Evolutionary conservation across 2,797 vertebrate genomes (phyloP).

Genomic region (Merluccius polli): DNA sequence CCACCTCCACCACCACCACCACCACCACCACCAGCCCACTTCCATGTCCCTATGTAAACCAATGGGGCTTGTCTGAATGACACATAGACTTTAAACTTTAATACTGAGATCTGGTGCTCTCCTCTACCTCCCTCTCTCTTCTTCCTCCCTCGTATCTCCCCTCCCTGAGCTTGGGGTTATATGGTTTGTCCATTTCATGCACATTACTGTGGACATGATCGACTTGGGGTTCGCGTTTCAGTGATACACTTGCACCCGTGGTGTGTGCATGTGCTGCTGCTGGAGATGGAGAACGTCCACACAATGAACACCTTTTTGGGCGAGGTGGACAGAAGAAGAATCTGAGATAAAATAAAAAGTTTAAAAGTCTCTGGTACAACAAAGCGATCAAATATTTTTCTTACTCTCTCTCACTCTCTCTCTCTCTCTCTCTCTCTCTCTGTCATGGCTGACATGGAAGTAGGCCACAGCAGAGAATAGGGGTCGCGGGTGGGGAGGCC

Average conservation of each 20-base stretch:
- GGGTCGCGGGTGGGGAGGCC: conserved; percentile 39
- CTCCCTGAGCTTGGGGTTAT: background rate
- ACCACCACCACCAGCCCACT: no score
- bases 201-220: background rate
- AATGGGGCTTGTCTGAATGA: background rate
- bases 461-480: conserved; percentile 4
- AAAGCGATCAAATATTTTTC: background rate
- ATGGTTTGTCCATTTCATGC: background rate
- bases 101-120: conserved; percentile 15
- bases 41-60: background rate
- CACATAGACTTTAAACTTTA: background rate
- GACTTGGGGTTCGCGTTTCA: background rate
- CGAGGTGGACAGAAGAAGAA: background rate
- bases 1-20: no score
- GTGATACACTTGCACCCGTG: background rate
- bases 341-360: no score
- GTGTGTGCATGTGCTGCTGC: background rate
- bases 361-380: background rate
- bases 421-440: background rate
- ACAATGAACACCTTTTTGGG: background rate
- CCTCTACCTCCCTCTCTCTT: conserved; percentile 26
- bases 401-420: no score
- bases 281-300: background rate
- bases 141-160: conserved; percentile 9
- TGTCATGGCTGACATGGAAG: background rate